Evolutionary conservation across 1,140 invertebrate species (phyloP).

Genomic region (Calosoma granatense): DNA sequence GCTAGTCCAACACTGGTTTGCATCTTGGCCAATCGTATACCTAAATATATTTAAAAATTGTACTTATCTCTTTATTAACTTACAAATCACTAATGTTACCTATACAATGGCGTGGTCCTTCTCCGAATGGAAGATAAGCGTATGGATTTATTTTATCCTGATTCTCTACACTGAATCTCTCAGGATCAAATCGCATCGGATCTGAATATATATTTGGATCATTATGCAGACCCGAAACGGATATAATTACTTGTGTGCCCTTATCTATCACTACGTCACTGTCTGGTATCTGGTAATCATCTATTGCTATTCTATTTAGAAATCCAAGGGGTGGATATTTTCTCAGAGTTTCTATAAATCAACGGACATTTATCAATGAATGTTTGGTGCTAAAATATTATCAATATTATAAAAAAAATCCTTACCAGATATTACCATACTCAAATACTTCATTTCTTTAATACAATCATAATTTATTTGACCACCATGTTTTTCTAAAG

Average conservation of each 20-base stretch:
- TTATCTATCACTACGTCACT: slow-evolving; percentile 31
- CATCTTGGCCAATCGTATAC: slow-evolving; percentile 19
- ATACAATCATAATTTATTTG: slow-evolving; percentile 32
- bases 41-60: slow-evolving; percentile 1
- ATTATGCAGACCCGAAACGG: slow-evolving; percentile 6
- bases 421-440: slow-evolving; percentile 19
- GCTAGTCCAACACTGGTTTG: slow-evolving; percentile 21
- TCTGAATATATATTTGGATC: slow-evolving; percentile 16
- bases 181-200: slow-evolving; percentile 16
- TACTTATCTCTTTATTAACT: background rate
- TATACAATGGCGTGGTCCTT: slow-evolving; percentile 16
- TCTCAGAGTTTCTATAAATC: slow-evolving; percentile 40
- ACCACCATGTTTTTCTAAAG: slow-evolving; percentile 21
- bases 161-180: slow-evolving; percentile 15
- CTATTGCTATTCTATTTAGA: slow-evolving; percentile 32
- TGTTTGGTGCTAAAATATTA: background rate
- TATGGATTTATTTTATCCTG: slow-evolving; percentile 8
- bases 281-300: slow-evolving; percentile 33
- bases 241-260: slow-evolving; percentile 22
- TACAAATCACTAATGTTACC: slow-evolving; percentile 11
- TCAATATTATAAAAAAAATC: slow-evolving; percentile 6
- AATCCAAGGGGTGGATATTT: slow-evolving; percentile 41
- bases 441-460: slow-evolving; percentile 30
- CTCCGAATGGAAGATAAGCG: slow-evolving; percentile 15
- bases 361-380: slow-evolving; percentile 1